Evolutionary conservation across 2,113 vertebrate genomes (phyloP).

Genomic region (Platycercus adscitus): DNA sequence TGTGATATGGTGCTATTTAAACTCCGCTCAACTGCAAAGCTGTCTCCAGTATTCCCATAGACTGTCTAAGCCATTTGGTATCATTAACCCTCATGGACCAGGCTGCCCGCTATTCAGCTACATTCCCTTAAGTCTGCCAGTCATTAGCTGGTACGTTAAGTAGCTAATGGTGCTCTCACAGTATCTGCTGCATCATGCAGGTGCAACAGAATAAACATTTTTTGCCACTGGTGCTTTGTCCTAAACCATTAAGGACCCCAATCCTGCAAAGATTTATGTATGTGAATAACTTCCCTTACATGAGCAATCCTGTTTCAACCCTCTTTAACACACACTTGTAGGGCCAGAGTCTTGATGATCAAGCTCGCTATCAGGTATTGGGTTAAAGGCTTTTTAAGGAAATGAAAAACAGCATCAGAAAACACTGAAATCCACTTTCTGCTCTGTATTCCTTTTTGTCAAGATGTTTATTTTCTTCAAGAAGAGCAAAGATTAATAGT

Average conservation of each 20-base stretch:
- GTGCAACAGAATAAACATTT: conserved; percentile 72
- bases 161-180: conserved; percentile 79
- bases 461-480: not conserved
- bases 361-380: conserved; percentile 6
- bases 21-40: not conserved
- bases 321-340: not conserved
- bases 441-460: not conserved
- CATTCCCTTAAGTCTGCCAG: conserved; percentile 71
- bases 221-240: conserved; percentile 27
- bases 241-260: conserved; percentile 45
- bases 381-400: not conserved
- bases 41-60: not conserved
- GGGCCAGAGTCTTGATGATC: not conserved
- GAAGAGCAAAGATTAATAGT: conserved; percentile 45
- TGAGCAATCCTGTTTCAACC: conserved; percentile 17
- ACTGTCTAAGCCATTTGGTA: conserved; percentile 44
- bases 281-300: conserved; percentile 32
- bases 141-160: conserved; percentile 83
- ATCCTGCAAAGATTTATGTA: conserved; percentile 50
- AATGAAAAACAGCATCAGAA: not conserved
- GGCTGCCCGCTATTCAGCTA: conserved; percentile 50
- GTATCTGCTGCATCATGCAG: conserved; percentile 74
- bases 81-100: conserved; percentile 45
- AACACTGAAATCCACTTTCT: not conserved
- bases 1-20: not conserved